Conservation (phyloP, 2,888 invertebrate species). For the Dasysyrphus tricinctus region DNA sequence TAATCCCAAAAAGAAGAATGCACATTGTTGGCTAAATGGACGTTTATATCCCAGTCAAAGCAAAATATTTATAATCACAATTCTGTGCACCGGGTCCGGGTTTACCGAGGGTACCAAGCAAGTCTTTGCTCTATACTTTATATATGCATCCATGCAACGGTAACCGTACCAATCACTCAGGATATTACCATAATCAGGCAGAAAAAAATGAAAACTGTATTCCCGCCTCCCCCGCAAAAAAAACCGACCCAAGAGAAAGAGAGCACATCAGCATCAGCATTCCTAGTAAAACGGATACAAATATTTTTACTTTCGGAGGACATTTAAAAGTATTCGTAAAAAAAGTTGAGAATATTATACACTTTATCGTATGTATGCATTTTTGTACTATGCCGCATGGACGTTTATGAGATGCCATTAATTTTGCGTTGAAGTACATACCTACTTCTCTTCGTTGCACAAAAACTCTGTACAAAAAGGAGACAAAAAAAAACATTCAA, state of each 20-base stretch:
- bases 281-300: slow-evolving; percentile 20
- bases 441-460: slow-evolving; percentile 19
- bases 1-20: slow-evolving; percentile 49
- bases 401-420: slow-evolving; percentile 72
- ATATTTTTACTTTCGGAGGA: slow-evolving; percentile 36
- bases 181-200: slow-evolving; percentile 69
- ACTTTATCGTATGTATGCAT: slow-evolving; percentile 27
- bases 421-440: slow-evolving; percentile 57
- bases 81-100: not conserved
- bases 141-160: slow-evolving; percentile 55
- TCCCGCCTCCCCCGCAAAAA: not conserved
- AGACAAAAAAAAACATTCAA: slow-evolving; percentile 3
- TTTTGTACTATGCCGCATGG: slow-evolving; percentile 39
- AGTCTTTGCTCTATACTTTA: slow-evolving; percentile 27
- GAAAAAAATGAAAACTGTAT: slow-evolving; percentile 30
- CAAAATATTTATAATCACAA: slow-evolving; percentile 58
- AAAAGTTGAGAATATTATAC: slow-evolving; percentile 29
- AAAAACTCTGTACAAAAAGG: slow-evolving; percentile 14
- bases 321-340: slow-evolving; percentile 51
- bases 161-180: slow-evolving; percentile 66
- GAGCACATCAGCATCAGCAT: not conserved
- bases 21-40: slow-evolving; percentile 56
- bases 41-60: slow-evolving; percentile 61
- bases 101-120: not conserved
- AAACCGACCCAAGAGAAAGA: not conserved